Evolutionary conservation across 1,140 invertebrate genomes (phyloP), one percentile per base, ranked within the genome.

Genomic region (Bombyx mori): DNA sequence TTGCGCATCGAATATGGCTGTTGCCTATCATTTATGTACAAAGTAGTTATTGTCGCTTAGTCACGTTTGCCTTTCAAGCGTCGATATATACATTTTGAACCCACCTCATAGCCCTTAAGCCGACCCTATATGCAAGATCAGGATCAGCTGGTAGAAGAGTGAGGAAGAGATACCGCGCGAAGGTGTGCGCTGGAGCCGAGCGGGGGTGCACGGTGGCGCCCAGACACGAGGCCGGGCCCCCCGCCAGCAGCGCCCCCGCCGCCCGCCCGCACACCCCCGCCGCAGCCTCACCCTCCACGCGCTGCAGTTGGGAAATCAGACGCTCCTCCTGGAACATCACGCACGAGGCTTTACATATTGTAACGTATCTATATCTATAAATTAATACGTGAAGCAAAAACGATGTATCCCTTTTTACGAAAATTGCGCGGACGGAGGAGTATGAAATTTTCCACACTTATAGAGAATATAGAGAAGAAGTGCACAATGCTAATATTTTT

Each of bases 111-210:
- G 91, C 91, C 26, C 91, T 64, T 56, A 92, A 68, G 1, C 91
- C 91, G 1, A 91, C 90, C 61, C 91, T 89, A 73, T 95, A 96
- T 3, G 94, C 94, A 26, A 96, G 87, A 63, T 95, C 93, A 1
- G 91, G 89, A 82, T 95, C 92, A 66, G 91, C 90, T 56, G 91
- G 91, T 55, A 95, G 82, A 48, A 96, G 86, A 8, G 93, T 92
- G 46, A 92, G 90, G 85, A 96, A 96, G 54, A 96, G 86, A 75
- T 92, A 96, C 58, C 93, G 88, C 10, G 94, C 94, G 84, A 95
- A 95, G 43, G 93, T 95, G 76, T 96, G 94, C 90, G 95, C 94
- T 10, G 94, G 95, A 52, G 94, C 90, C 2, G 90, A 90, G 68
- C 95, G 93, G 1, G 94, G 91, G 78, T 95, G 94, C 58, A 95